Base-by-base conservation (phyloP, 2,888 invertebrate genomes). In the Heliconius ethilla region DNA sequence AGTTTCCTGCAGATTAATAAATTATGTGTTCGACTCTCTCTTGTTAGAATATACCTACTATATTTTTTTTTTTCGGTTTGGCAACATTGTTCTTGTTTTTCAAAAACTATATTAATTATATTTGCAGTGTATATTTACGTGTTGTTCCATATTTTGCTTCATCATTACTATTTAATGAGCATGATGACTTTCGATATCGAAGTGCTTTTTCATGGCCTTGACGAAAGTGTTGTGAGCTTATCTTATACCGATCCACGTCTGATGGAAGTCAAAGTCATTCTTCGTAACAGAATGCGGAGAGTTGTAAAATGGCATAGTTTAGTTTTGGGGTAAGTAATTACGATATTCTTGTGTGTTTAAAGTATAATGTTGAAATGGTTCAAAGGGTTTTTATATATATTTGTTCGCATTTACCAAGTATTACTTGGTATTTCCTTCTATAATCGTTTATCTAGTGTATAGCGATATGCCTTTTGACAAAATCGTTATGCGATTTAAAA, bases 111-210 rank as follows among this genome's bases (percentile, higher is more conserved):
- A 45, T 75, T 45, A 10, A 45, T 75, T 45, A 11, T 73, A 62
- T 45, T 40, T 87, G 45, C 87, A 92, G 92, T 86, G 0, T 92
- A 90, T 79, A 81, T 92, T 11, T 92, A 91, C 83, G 82, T 87
- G 1, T 75, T 89, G 22, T 90, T 92, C 75, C 92, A 93, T 80
- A 83, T 89, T 40, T 77, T 92, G 40, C 79, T 92, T 13, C 92
- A 92, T 81, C 87, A 87, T 79, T 87, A 87, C 79, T 84, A 81
- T 27, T 77, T 90, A 78, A 86, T 93, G 87, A 85, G 88, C 22
- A 83, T 92, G 85, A 89, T 91, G 1, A 86, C 88, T 51, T 78
- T 90, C 45, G 89, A 90, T 63, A 85, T 91, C 29, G 85, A 87
- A 45, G 84, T 84, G 11, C 82, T 93, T 78, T 92, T 92, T 79